Conservation (phyloP, 2,888 invertebrate species). For the Calliopum simillimum region DNA sequence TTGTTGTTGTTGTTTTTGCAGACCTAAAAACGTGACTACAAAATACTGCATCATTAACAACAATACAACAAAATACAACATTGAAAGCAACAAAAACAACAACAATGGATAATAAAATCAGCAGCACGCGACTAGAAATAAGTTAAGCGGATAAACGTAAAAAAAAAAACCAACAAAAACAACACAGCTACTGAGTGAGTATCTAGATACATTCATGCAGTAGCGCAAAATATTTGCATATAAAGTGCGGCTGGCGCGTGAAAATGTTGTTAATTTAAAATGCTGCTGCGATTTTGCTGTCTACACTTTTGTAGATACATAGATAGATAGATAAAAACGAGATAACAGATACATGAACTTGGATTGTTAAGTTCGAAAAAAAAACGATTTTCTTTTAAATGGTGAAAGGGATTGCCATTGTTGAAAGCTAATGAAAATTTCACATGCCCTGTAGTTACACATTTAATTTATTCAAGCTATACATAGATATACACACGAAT, state of each 20-base stretch:
- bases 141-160: slow-evolving; percentile 9
- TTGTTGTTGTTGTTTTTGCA: slow-evolving; percentile 11
- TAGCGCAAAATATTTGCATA: slow-evolving; percentile 12
- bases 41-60: slow-evolving; percentile 40
- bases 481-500: too few species aligned
- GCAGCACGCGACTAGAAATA: slow-evolving; percentile 30
- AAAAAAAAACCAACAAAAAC: slow-evolving; percentile 4
- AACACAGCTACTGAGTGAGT: background rate
- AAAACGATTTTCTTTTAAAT: too few species aligned
- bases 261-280: too few species aligned
- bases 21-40: slow-evolving; percentile 41
- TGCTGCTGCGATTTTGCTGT: too few species aligned
- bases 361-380: too few species aligned
- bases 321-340: too few species aligned
- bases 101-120: slow-evolving; percentile 11
- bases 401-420: too few species aligned
- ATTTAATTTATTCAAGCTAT: too few species aligned
- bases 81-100: background rate
- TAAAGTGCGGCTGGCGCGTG: background rate
- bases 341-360: too few species aligned
- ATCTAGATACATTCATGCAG: background rate
- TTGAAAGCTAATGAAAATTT: too few species aligned
- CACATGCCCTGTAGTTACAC: too few species aligned
- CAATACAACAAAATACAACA: slow-evolving; percentile 7
- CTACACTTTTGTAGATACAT: too few species aligned